Base-by-base conservation (phyloP, 1,140 invertebrate species). In the Drosophila truncata region DNA sequence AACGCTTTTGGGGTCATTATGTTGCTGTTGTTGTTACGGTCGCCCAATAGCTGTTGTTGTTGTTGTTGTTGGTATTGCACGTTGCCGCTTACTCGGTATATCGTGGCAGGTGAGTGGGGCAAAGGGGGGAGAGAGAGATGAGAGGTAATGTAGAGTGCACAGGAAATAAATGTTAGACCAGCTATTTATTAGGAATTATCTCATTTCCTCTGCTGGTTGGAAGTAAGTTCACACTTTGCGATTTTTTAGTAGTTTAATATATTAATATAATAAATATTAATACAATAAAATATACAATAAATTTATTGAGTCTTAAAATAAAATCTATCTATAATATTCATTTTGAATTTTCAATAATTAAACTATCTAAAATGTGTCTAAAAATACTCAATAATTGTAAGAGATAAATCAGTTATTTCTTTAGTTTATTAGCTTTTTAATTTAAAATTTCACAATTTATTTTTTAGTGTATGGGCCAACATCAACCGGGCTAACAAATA, bases 1-100 rank as follows among this genome's bases (percentile, higher is more conserved):
- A 78, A 47, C 60, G 75, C 75, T 79, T 79, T 79, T 79, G 76
- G 74, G 76, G 76, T 79, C 76, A 79, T 78, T 78, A 78, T 59
- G 59, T 70, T 71, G 59, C 46, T 33, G 33, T 78, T 78, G 75
- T 64, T 64, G 52, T 31, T 41, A 9, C 3, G 3, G 16, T 14
- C 50, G 50, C 11, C 31, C 47, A 35, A 37, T 20, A 20, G 46
- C 14, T 55, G 55, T 54, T 52, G 49, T 20, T 47, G 29, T 55
- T 33, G 37, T 31, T 58, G 52, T 37, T 73, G 18, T 50, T 58
- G 18, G 33, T 33, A 33, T 58, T 49, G 47, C 47, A 25, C n/a
- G 6, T 41, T 37, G 13, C 42, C 33, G 20, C n/a, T 37, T 20
- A 13, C 27, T 20, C 20, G 35, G 20, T 23, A 66, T 41, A 50